Base-by-base conservation (phyloP, 2,113 vertebrate genomes). In the Clarias batrachus region DNA sequence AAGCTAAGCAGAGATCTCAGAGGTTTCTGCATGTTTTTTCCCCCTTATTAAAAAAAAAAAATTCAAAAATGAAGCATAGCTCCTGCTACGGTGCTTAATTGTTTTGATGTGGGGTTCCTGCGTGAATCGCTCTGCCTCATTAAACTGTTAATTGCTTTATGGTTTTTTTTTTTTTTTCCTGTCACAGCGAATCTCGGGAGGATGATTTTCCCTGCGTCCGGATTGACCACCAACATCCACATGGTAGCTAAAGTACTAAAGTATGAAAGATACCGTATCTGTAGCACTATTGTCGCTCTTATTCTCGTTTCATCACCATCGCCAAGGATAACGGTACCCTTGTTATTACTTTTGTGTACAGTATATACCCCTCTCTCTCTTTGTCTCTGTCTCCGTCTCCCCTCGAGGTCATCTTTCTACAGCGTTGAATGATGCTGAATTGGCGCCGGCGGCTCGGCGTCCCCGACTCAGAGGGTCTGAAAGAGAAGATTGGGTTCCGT, bases 61-160 rank as follows among this genome's bases (percentile, higher is more conserved):
- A 84, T 8, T 8, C 88, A 19, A 77, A 88, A 19, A 77, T 54
- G 73, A 81, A 86, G 84, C 17, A 76, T 87, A 83, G 85, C 82
- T 86, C 73, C 63, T 65, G 85, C 88, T 74, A 87, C 77, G 82
- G 41, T 73, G 84, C 87, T 86, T 92, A 89, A 92, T 92, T 92
- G 88, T 88, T 90, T 90, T 91, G 87, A 92, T 89, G 86, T 85
- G 57, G 77, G 79, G 78, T 89, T 91, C 90, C 88, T 86, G 73
- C n/a, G 88, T 89, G 90, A 91, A 87, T 84, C 52, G 52, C 71
- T 85, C 84, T 89, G 89, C 87, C 90, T 93, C 86, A 90, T 93
- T 93, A 90, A 87, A 84, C 92, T 91, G 88, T 91, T 92, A 91
- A 92, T 92, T 91, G 90, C 89, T 88, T 90, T 91, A 90, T 17